Conservation (phyloP, 2,797 vertebrate species). For the Nyctibius grandis region DNA sequence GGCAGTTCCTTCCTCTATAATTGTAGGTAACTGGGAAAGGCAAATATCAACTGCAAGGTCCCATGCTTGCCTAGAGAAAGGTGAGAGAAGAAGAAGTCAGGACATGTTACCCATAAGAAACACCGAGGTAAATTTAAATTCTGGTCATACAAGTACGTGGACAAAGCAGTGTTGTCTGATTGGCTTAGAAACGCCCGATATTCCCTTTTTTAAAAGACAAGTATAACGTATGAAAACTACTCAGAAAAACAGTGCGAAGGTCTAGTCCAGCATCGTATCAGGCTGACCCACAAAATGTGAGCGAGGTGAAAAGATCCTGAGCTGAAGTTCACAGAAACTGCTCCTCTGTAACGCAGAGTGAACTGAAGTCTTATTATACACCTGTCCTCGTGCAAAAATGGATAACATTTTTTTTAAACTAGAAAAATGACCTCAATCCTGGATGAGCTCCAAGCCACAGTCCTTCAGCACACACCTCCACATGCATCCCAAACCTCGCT, state of each 20-base stretch:
- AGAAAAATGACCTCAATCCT: neutral
- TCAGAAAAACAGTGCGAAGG: neutral
- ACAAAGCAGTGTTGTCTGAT: neutral
- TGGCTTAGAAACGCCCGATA: neutral
- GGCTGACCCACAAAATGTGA: neutral
- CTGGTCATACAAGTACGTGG: neutral
- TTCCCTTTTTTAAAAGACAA: neutral
- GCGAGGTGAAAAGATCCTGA: neutral
- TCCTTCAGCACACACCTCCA: neutral
- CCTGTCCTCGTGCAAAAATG: neutral
- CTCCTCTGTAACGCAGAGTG: neutral
- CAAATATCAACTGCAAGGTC: slow-evolving; percentile 98
- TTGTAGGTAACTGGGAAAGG: slow-evolving; percentile 95
- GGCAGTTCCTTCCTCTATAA: slow-evolving; percentile 95
- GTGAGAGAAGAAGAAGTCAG: neutral
- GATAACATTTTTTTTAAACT: neutral
- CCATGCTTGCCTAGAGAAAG: slow-evolving; percentile 90
- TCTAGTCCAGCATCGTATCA: fast-evolving
- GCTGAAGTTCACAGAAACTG: neutral
- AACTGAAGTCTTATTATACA: neutral
- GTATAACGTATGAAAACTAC: fast-evolving
- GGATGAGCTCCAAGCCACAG: neutral
- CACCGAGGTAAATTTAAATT: neutral
- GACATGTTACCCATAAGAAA: neutral
- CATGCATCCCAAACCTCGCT: fast-evolving